Evolutionary conservation across 2,113 vertebrate genomes (phyloP).

Genomic region (Connochaetes taurinus): DNA sequence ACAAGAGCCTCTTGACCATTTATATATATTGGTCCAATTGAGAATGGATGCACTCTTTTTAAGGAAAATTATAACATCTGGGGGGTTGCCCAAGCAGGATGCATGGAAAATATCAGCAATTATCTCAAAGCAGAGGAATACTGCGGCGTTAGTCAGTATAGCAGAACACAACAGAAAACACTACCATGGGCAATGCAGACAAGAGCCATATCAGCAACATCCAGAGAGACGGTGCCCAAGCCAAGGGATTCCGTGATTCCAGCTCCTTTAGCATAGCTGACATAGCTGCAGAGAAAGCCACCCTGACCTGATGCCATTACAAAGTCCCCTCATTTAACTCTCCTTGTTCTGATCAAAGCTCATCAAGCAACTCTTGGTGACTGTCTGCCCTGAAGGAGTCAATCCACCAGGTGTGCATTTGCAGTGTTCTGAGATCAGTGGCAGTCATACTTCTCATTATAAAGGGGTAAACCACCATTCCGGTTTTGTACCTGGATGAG

Average conservation of each 20-base stretch:
- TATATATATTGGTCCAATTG: slow-evolving; percentile 81
- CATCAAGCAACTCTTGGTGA: too few relatives aligned
- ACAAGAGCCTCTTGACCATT: slow-evolving; percentile 82
- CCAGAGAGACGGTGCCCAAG: neutral
- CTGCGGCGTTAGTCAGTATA: slow-evolving; percentile 10
- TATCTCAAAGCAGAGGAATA: slow-evolving; percentile 82
- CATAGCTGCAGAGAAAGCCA: neutral
- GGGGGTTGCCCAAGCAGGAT: slow-evolving; percentile 86
- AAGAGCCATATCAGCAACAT: rapidly evolving
- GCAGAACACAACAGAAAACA: neutral
- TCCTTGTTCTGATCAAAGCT: neutral
- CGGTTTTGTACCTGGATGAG: neutral
- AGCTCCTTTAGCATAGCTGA: neutral
- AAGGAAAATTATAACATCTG: slow-evolving; percentile 84
- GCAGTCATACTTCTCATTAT: neutral
- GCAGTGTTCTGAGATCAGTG: neutral
- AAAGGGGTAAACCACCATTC: neutral
- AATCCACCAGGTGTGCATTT: rapidly evolving
- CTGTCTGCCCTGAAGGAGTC: neutral
- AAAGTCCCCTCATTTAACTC: neutral
- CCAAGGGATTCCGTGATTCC: neutral
- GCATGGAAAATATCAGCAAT: slow-evolving; percentile 86
- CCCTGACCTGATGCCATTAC: neutral
- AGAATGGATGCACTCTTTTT: slow-evolving; percentile 80
- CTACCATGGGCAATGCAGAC: rapidly evolving